Conservation (phyloP, 2,888 invertebrate species). For the Ligdia adustata region DNA sequence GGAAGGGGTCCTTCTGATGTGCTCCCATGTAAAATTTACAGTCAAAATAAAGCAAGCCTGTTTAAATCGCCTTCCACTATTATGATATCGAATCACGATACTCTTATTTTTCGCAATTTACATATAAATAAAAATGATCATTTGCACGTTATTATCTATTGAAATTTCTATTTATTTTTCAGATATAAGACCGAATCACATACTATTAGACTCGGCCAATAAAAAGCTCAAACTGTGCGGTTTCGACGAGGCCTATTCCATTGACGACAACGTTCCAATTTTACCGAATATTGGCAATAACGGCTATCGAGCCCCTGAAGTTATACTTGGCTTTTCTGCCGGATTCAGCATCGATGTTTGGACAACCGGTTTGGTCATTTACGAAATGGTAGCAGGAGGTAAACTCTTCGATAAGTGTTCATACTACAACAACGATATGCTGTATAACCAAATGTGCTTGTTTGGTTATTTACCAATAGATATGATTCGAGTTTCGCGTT, state of each 20-base stretch:
- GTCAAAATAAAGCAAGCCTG: no score
- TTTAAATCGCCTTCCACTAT: no score
- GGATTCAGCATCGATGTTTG: slow-evolving; percentile 61
- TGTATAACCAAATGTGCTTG: slow-evolving; percentile 54
- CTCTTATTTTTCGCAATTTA: no score
- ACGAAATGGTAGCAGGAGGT: slow-evolving; percentile 56
- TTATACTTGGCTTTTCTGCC: slow-evolving; percentile 55
- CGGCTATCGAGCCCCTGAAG: slow-evolving; percentile 62
- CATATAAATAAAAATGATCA: no score
- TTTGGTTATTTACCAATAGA: slow-evolving; percentile 48
- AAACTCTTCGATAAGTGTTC: slow-evolving; percentile 45
- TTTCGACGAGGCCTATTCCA: slow-evolving; percentile 53
- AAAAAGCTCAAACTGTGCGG: slow-evolving; percentile 59
- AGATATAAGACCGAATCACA: slow-evolving; percentile 67
- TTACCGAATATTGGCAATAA: slow-evolving; percentile 45
- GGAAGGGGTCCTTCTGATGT: no score
- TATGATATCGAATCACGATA: no score
- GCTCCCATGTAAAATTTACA: no score
- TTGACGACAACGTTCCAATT: neutral
- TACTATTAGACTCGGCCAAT: slow-evolving; percentile 49
- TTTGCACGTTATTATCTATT: no score
- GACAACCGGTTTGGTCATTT: slow-evolving; percentile 60
- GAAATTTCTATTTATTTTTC: no score
- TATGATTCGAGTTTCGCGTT: slow-evolving; percentile 47
- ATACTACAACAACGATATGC: slow-evolving; percentile 48